These are phyloP conservation scores for Erebia epiphron DNA, from an alignment of 2,888 invertebrate genomes.

Conservation along the genomic window DNA sequence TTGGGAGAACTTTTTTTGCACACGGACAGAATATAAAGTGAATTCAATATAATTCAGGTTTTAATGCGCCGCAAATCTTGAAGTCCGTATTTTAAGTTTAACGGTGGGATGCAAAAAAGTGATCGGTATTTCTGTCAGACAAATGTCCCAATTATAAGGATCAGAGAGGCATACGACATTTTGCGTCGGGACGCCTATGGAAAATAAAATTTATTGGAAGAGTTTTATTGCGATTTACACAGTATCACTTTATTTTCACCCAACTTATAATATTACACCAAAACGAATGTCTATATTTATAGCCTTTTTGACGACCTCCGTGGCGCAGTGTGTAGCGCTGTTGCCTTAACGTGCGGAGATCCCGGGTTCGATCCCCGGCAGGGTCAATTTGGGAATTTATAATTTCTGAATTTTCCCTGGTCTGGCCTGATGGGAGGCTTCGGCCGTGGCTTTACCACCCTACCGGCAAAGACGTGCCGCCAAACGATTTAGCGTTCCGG, in stretches of 20 bases:
- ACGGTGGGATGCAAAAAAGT: slow-evolving; percentile 31
- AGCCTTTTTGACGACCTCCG: too few species aligned
- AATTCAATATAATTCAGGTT: slow-evolving; percentile 66
- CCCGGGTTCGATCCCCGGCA: too few species aligned
- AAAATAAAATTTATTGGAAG: slow-evolving; percentile 19
- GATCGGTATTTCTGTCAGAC: slow-evolving; percentile 36
- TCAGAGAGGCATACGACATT: slow-evolving; percentile 17
- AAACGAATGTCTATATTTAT: neutral
- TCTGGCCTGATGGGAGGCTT: too few species aligned
- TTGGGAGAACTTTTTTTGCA: slow-evolving; percentile 72
- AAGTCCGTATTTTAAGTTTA: slow-evolving; percentile 37
- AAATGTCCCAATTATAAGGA: slow-evolving; percentile 38
- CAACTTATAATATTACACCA: neutral
- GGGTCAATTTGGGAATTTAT: too few species aligned
- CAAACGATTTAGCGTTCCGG: too few species aligned
- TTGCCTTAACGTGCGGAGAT: too few species aligned
- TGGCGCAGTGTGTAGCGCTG: too few species aligned
- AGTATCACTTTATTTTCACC: slow-evolving; percentile 10
- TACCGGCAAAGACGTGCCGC: too few species aligned
- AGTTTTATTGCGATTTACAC: slow-evolving; percentile 1
- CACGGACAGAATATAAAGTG: slow-evolving; percentile 72
- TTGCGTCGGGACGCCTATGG: slow-evolving; percentile 11
- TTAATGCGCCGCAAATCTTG: slow-evolving; percentile 46
- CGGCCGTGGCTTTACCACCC: too few species aligned
- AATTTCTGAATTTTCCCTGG: too few species aligned